Evolutionary conservation across 2,113 vertebrate species (phyloP).

Genomic region (Typhlomys cinereus): DNA sequence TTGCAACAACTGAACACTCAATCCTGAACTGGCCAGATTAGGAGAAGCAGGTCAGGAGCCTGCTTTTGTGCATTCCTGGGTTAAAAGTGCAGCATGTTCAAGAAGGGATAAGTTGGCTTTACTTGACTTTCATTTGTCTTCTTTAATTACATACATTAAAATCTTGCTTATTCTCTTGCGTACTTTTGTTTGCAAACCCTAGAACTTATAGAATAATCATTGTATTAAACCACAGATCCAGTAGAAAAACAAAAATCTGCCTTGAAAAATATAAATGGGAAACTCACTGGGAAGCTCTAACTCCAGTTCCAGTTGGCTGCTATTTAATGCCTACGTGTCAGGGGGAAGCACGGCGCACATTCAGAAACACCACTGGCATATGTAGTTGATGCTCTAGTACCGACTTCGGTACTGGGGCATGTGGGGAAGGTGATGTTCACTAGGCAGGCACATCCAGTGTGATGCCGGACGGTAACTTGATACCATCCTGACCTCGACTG

Average conservation of each 20-base stretch:
- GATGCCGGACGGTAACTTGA: rapidly evolving
- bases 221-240: background rate
- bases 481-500: background rate
- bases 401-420: background rate
- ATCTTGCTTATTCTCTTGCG: background rate
- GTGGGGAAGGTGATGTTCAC: background rate
- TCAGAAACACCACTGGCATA: background rate
- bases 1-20: background rate
- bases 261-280: background rate
- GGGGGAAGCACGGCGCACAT: background rate
- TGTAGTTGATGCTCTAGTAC: background rate
- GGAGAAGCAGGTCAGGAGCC: background rate
- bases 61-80: background rate
- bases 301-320: background rate
- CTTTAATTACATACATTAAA: background rate
- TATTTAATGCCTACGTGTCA: background rate
- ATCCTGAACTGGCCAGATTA: background rate
- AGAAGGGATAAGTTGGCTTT: background rate
- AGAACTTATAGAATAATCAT: background rate
- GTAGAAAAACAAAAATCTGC: background rate
- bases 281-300: background rate
- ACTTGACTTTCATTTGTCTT: background rate
- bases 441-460: too few relatives aligned
- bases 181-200: background rate
- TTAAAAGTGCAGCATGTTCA: background rate